Conservation (phyloP, 1,140 invertebrate genomes). For the Drosophila littoralis region DNA sequence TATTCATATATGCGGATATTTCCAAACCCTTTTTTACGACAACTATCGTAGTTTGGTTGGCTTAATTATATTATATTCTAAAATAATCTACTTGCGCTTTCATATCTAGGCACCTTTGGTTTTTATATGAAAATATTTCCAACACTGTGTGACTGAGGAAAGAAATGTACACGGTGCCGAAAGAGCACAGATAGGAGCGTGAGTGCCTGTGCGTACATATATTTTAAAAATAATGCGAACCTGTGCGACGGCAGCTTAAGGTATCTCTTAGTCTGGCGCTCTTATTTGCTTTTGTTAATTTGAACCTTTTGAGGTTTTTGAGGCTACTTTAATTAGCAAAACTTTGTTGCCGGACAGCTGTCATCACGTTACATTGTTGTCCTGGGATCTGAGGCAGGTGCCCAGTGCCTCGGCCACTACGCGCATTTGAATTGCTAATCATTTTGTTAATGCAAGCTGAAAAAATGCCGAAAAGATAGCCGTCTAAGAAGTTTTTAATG, state of each 20-base stretch:
- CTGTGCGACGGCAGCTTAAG: not conserved
- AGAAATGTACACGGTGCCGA: no score
- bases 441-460: conserved; percentile 65
- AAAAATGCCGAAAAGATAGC: conserved; percentile 4
- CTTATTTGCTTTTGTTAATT: not conserved
- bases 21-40: no score
- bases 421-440: conserved; percentile 77
- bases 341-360: conserved; percentile 42
- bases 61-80: no score
- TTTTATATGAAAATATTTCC: no score
- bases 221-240: no score
- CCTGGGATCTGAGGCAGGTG: conserved; percentile 61
- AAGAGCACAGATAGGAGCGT: no score
- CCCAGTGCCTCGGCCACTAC: not conserved
- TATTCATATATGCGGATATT: no score
- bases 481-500: conserved; percentile 78
- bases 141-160: no score
- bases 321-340: conserved; percentile 74
- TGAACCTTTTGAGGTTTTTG: conserved; percentile 42
- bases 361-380: conserved; percentile 38
- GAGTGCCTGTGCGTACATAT: no score
- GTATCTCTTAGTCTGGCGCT: not conserved
- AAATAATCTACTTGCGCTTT: no score
- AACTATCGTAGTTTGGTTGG: no score
- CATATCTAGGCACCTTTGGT: no score